phyloP scores from a whole-genome alignment of 92 coral and sea anemone genomes.

The Phymanthus crucifer region DNA sequence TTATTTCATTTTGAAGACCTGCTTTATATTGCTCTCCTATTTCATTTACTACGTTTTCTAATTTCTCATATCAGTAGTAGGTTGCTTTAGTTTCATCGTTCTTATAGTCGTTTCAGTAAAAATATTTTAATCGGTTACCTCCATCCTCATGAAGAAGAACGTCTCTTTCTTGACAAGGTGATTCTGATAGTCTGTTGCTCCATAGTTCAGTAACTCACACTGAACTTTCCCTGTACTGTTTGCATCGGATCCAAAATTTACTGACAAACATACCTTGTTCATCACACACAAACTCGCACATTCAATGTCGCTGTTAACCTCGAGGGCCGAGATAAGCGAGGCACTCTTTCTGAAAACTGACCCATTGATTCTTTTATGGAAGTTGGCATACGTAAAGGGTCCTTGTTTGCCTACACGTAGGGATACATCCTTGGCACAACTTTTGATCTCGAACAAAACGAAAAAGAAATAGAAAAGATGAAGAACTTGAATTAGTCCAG shows the following conservation, averaged over 20 bases:
- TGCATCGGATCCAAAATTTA: conserved; percentile 5
- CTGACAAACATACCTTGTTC: conserved; percentile 5
- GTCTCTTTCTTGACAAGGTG: conserved; percentile 3
- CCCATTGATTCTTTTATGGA: conserved; percentile 7
- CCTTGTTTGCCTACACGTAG: not conserved
- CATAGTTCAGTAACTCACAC: conserved; percentile 21
- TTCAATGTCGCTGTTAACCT: conserved; percentile 5
- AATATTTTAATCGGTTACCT: no score
- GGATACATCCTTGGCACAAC: not conserved
- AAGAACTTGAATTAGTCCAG: not conserved
- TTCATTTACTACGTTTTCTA: no score
- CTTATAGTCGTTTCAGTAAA: no score
- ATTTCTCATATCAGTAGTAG: no score
- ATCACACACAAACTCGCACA: conserved; percentile 12
- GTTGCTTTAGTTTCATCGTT: no score
- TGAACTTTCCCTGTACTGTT: not conserved
- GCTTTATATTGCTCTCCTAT: no score
- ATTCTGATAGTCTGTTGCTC: conserved; percentile 2
- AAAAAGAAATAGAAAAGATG: not conserved
- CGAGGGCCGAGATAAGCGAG: not conserved
- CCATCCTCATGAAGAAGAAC: conserved; percentile 13
- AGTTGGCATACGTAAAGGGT: not conserved
- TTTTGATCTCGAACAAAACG: not conserved
- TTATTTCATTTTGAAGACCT: no score
- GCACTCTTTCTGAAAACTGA: not conserved